Evolutionary conservation across 2,888 invertebrate genomes (phyloP), one percentile per base, ranked within the genome.

Genomic region (Chesias legatella): DNA sequence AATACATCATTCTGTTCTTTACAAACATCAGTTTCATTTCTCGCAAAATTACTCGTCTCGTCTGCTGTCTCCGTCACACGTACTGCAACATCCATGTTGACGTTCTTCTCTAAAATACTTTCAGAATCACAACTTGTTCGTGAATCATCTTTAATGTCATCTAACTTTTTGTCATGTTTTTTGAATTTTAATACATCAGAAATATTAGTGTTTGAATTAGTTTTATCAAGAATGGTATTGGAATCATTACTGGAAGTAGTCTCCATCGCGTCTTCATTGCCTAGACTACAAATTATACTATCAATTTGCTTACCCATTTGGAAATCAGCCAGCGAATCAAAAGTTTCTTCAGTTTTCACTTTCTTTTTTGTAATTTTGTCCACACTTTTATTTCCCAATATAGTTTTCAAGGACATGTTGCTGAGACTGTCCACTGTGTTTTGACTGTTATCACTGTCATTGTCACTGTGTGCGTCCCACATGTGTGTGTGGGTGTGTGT

Each of bases 391-490:
- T 57, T 53, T 0, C 83, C 79, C 59, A 78, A 82, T 29, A 86
- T 58, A 0, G 67, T 73, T 39, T 77, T 79, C 0, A 88, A 38
- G 0, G 74, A 42, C 0, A 86, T 49, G 0, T 58, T 58, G 0
- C 67, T 55, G 0, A 88, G 56, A 0, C 52, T 56, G 0, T 73
- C 56, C 0, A 83, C 59, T 6, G 39, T 63, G 1, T 48, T 46
- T 1, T 42, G 50, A 0, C 45, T 48, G 7, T 30, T 39, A 3
- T 51, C 53, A 31, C 13, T 30, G 8, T 28, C 28, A 21, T 53
- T 51, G 2, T 40, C 60, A 3, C 51, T 49, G 6, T 75, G 76
- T 0, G 80, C 77, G 29, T 80, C 82, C 78, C 81, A 79, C n/a
- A n/a, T n/a, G 21, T 79, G 76, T 0, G 73, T 22, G 6, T 48